Evolutionary conservation across 2,113 vertebrate genomes (phyloP).

Genomic region (Mormoops blainvillei): DNA sequence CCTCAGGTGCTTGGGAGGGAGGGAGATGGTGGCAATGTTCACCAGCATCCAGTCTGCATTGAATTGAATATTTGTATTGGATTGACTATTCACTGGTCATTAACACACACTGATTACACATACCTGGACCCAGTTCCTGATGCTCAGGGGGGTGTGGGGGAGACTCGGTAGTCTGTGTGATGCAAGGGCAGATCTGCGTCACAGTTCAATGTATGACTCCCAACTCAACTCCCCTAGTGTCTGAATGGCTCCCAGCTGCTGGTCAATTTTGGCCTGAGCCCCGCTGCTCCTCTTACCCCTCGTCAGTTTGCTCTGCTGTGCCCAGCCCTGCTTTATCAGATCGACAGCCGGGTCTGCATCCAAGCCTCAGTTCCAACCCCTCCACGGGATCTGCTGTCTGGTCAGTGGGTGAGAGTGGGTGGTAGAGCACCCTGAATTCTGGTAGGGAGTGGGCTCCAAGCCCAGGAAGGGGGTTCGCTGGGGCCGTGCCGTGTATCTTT

Average conservation of each 20-base stretch:
- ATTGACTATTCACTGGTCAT: neutral
- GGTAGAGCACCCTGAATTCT: neutral
- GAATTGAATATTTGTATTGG: neutral
- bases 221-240: slow-evolving; percentile 75
- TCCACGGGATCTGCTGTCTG: slow-evolving; percentile 50
- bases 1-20: neutral
- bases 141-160: neutral
- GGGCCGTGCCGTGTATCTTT: neutral
- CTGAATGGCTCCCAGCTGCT: slow-evolving; percentile 87
- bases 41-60: neutral
- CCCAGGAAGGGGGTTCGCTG: neutral
- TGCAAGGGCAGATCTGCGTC: neutral
- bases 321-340: slow-evolving; percentile 89
- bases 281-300: slow-evolving; percentile 81
- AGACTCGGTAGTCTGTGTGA: neutral
- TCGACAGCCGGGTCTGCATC: slow-evolving; percentile 88
- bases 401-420: slow-evolving; percentile 51
- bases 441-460: neutral
- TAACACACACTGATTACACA: neutral
- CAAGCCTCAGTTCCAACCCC: slow-evolving; percentile 39
- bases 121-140: neutral
- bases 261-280: slow-evolving; percentile 84
- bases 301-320: slow-evolving; percentile 87
- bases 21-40: neutral
- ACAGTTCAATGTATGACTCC: neutral